phyloP scores from a whole-genome alignment of 2,888 invertebrate species.

The Heliconius charithonia region DNA sequence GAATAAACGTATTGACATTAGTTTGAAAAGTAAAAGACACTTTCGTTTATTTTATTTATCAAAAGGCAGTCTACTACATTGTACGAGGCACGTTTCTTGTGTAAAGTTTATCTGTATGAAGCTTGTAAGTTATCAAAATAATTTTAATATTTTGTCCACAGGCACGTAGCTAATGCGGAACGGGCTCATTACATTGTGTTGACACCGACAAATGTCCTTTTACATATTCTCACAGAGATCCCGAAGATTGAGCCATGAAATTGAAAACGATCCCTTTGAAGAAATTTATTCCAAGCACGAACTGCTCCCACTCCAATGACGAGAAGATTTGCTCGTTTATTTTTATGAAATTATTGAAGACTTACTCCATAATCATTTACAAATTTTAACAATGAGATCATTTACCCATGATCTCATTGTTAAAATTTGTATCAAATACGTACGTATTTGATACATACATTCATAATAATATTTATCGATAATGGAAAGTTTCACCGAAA shows the following conservation, averaged over 20 bases:
- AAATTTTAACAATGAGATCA: neutral
- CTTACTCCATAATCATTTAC: slow-evolving; percentile 68
- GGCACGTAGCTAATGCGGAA: slow-evolving; percentile 75
- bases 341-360: slow-evolving; percentile 82
- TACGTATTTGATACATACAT: neutral
- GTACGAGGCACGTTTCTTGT: no score
- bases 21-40: neutral
- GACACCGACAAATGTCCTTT: slow-evolving; percentile 83
- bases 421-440: no score
- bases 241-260: slow-evolving; percentile 84
- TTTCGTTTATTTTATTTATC: no score
- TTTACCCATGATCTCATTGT: no score
- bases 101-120: neutral
- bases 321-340: slow-evolving; percentile 82
- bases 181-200: slow-evolving; percentile 80
- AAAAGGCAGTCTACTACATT: no score
- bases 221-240: slow-evolving; percentile 81
- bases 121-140: neutral
- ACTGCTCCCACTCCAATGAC: slow-evolving; percentile 77
- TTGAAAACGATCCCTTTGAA: slow-evolving; percentile 83
- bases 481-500: no score
- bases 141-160: slow-evolving; percentile 56
- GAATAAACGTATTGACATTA: neutral
- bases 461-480: neutral
- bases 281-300: slow-evolving; percentile 83